Percentiles rank a stretch among this genome's conserved stretches.
phyloP scores from a whole-genome alignment of 1,140 invertebrate species.

The Ctenoplectra terminalis region DNA sequence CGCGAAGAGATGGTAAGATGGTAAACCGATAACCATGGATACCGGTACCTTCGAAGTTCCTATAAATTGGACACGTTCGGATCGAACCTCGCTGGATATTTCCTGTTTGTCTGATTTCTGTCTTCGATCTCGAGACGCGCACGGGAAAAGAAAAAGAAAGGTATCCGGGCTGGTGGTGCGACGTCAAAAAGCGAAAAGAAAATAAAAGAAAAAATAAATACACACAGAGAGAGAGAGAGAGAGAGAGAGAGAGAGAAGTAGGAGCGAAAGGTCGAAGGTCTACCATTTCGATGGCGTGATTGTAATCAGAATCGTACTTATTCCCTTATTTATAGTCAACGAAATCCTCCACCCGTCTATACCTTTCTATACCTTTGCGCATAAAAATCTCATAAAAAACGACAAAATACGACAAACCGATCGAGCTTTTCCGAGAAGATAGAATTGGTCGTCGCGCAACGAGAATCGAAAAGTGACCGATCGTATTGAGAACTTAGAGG shows the following conservation, averaged over 20 bases:
- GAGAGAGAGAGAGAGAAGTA: neutral
- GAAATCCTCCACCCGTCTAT: neutral
- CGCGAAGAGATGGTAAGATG: neutral
- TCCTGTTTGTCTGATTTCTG: conserved; percentile 16
- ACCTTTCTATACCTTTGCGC: conserved; percentile 12
- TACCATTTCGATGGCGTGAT: conserved; percentile 17
- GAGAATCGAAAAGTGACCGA: conserved; percentile 3
- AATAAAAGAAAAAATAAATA: neutral
- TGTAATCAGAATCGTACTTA: conserved; percentile 41
- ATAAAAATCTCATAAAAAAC: conserved; percentile 35
- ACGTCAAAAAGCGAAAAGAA: neutral
- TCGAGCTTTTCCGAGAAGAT: neutral
- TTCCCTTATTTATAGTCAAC: conserved; percentile 34
- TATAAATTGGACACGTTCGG: neutral
- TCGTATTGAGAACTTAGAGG: too few relatives aligned
- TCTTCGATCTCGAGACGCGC: too few relatives aligned
- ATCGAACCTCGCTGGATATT: neutral
- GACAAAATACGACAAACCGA: neutral
- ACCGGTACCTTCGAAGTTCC: neutral
- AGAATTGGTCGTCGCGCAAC: neutral
- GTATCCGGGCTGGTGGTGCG: neutral
- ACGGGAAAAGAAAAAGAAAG: too few relatives aligned
- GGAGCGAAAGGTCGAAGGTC: conserved; percentile 6
- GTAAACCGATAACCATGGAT: conserved; percentile 22
- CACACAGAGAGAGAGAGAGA: too few relatives aligned